phyloP scores from a whole-genome alignment of 2,113 vertebrate genomes.

The Chloropsis cyanopogon region DNA sequence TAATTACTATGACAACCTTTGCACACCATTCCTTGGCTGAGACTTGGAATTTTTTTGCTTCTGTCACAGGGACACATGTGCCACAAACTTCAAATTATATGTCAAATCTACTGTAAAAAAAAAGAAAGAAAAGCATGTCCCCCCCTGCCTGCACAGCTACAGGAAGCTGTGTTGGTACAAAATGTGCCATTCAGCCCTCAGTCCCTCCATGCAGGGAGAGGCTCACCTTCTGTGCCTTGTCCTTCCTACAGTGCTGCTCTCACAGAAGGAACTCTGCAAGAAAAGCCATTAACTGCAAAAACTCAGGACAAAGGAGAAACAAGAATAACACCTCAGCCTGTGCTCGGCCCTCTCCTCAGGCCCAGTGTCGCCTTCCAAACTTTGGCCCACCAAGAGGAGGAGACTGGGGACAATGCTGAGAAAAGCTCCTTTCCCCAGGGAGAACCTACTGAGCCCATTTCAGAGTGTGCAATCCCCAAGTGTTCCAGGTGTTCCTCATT shows the following conservation, averaged over 20 bases:
- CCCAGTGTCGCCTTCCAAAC: not conserved
- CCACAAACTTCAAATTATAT: not conserved
- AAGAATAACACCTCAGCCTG: not conserved
- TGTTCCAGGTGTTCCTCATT: not conserved
- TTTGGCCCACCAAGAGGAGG: not conserved
- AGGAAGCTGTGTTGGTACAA: not conserved
- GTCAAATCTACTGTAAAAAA: not conserved
- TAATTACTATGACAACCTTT: not conserved
- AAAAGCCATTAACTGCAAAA: not conserved
- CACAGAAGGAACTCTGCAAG: not conserved
- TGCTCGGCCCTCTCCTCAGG: not conserved
- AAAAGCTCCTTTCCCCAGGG: not conserved
- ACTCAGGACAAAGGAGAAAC: not conserved
- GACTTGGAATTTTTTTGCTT: not conserved
- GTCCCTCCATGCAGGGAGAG: not conserved
- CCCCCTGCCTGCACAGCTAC: not conserved
- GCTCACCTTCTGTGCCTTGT: not conserved
- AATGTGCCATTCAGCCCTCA: not conserved
- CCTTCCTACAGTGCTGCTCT: not conserved
- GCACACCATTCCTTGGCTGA: not conserved
- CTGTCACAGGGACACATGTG: not conserved
- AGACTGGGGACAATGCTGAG: fast-evolving
- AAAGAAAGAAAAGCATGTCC: not conserved
- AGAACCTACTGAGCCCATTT: not conserved
- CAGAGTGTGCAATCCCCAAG: not conserved